Percentiles rank a stretch among this genome's conserved stretches.
Evolutionary conservation across 2,113 vertebrate species (phyloP).

Genomic region (Grus americana): DNA sequence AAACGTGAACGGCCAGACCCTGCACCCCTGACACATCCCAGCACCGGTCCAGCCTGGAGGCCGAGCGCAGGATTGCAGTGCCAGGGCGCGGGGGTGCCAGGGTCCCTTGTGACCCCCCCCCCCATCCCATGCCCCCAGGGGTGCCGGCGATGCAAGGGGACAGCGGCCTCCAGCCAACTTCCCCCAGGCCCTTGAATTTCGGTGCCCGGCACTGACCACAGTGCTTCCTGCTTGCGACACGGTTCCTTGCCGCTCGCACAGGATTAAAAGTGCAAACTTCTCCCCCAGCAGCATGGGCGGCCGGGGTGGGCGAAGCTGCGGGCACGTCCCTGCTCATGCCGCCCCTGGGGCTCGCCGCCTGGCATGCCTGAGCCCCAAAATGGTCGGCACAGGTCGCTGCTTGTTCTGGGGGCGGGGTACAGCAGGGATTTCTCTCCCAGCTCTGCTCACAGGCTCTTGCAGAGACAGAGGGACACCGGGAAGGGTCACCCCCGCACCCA

Average conservation of each 20-base stretch:
- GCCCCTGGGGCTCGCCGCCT: neutral
- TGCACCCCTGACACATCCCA: neutral
- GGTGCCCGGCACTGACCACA: neutral
- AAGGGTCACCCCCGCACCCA: neutral
- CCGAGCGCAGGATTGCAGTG: accelerated
- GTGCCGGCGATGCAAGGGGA: neutral
- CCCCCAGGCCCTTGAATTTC: neutral
- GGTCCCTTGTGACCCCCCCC: neutral
- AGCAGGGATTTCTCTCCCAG: neutral
- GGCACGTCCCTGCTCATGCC: neutral
- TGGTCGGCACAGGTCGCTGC: accelerated
- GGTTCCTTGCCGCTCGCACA: neutral
- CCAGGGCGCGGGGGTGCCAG: accelerated
- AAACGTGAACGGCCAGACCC: accelerated
- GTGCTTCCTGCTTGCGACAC: slow-evolving; percentile 63
- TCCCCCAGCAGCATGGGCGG: neutral
- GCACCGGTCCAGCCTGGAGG: accelerated
- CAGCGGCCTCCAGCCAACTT: neutral
- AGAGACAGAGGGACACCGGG: neutral
- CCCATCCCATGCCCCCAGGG: accelerated
- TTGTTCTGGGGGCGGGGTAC: neutral
- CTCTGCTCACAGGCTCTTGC: neutral
- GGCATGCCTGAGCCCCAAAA: neutral
- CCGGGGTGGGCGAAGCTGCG: neutral
- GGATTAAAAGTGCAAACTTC: neutral